A percentile compares a stretch with the other conserved stretches of the same genome.
These are phyloP conservation scores for Tachyglossus aculeatus DNA, from an alignment of 2,797 vertebrate genomes.

Conservation along the genomic window DNA sequence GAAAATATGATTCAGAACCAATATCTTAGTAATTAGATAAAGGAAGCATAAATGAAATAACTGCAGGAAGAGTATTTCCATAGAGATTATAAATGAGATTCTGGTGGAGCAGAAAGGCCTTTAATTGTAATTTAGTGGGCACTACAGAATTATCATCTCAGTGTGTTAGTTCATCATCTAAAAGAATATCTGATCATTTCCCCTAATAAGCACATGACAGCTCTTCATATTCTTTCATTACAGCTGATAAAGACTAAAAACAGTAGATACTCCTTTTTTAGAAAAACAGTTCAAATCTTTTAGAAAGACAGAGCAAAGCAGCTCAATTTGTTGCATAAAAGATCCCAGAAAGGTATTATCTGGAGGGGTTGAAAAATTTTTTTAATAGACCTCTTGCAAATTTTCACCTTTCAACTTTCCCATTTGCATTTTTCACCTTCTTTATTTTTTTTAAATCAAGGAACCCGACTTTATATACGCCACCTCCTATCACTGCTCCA, in stretches of 20 bases:
- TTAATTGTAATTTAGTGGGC: constrained; percentile 82
- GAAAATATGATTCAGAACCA: constrained; percentile 79
- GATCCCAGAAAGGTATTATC: constrained; percentile 36
- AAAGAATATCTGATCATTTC: constrained; percentile 80
- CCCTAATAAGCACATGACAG: constrained; percentile 78
- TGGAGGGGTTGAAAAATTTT: constrained; percentile 27
- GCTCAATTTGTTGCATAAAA: constrained; percentile 6
- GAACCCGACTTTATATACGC: neutral
- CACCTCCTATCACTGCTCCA: too few species aligned
- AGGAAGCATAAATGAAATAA: constrained; percentile 79
- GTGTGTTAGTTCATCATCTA: constrained; percentile 74
- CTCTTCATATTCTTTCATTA: constrained; percentile 76
- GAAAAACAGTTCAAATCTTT: constrained; percentile 49
- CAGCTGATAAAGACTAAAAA: constrained; percentile 71
- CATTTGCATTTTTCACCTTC: neutral
- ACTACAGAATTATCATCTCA: constrained; percentile 78
- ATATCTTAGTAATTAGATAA: constrained; percentile 82
- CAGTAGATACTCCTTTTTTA: constrained; percentile 66
- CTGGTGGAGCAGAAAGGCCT: constrained; percentile 76
- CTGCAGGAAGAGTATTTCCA: constrained; percentile 77
- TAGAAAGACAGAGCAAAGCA: constrained; percentile 45
- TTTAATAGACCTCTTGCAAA: constrained; percentile 31
- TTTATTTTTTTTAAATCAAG: neutral
- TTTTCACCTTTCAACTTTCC: neutral
- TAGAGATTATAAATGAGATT: constrained; percentile 80